These are phyloP conservation scores for Drosophila gaucha DNA, from an alignment of 2,888 invertebrate genomes.

Conservation along the genomic window DNA sequence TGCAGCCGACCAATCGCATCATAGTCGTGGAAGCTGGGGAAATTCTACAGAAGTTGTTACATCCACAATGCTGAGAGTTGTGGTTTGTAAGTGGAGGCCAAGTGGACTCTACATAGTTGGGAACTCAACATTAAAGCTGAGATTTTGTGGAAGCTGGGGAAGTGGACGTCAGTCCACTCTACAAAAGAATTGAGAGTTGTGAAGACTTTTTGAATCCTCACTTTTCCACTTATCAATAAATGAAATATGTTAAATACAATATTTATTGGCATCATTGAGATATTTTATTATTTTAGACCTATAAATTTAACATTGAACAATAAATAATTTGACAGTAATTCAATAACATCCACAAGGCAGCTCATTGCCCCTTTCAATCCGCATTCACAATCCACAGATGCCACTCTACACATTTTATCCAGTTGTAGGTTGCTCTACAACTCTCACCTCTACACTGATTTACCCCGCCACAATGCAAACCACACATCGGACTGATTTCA, in stretches of 20 bases:
- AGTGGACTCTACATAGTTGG: constrained; percentile 23
- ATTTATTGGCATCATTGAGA: no score
- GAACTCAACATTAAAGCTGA: constrained; percentile 21
- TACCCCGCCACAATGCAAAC: constrained; percentile 15
- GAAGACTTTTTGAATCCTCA: constrained; percentile 12
- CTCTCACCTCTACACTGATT: constrained; percentile 8
- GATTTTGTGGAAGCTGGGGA: constrained; percentile 39
- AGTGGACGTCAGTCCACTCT: constrained; percentile 3
- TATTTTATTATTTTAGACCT: background rate
- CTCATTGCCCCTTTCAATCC: constrained; percentile 4
- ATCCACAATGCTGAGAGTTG: constrained; percentile 21
- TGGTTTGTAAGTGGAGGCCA: constrained; percentile 33
- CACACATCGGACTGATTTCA: constrained; percentile 1
- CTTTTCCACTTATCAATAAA: background rate
- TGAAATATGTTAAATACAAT: background rate
- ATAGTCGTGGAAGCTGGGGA: constrained; percentile 39
- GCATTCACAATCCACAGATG: constrained; percentile 2
- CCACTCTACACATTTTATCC: constrained; percentile 21
- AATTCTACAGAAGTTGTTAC: constrained; percentile 41
- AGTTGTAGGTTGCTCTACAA: constrained; percentile 4
- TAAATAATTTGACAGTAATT: background rate
- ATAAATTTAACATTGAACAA: background rate
- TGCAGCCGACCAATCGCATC: constrained; percentile 62
- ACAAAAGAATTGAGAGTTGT: constrained; percentile 11
- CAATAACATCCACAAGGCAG: background rate